phyloP scores from a whole-genome alignment of 2,113 vertebrate genomes.

The Motacilla tschutschensis region DNA sequence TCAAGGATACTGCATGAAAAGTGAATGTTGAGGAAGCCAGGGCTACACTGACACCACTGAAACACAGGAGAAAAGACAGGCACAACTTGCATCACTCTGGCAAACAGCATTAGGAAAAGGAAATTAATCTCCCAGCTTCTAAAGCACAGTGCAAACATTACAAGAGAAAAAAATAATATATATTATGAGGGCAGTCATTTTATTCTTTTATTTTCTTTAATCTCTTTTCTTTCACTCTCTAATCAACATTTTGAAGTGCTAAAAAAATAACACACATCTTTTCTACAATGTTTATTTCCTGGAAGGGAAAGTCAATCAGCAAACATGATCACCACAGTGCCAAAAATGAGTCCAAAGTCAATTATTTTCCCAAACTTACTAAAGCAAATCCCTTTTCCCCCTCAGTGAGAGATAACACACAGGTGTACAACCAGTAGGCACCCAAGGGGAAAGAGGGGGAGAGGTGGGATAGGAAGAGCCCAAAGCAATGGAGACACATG shows the following conservation, averaged over 20 bases:
- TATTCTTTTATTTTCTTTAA: neutral
- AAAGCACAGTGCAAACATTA: neutral
- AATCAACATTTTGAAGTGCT: neutral
- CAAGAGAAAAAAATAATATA: neutral
- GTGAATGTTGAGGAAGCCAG: neutral
- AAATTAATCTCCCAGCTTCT: neutral
- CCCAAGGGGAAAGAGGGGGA: neutral
- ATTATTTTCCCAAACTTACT: neutral
- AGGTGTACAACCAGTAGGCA: neutral
- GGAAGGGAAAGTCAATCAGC: neutral
- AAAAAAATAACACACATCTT: neutral
- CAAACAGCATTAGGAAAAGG: neutral
- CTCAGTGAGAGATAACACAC: neutral
- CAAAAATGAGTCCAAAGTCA: neutral
- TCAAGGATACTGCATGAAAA: neutral
- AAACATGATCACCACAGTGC: neutral
- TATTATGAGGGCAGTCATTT: neutral
- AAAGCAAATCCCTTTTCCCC: neutral
- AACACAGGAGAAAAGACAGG: neutral
- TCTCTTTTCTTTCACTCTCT: neutral
- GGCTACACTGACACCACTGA: neutral
- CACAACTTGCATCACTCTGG: neutral
- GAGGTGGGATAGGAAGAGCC: neutral
- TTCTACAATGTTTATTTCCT: neutral
- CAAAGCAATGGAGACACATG: neutral